Base-by-base conservation (phyloP, 2,888 invertebrate species). In the Cylloceria caligata region DNA sequence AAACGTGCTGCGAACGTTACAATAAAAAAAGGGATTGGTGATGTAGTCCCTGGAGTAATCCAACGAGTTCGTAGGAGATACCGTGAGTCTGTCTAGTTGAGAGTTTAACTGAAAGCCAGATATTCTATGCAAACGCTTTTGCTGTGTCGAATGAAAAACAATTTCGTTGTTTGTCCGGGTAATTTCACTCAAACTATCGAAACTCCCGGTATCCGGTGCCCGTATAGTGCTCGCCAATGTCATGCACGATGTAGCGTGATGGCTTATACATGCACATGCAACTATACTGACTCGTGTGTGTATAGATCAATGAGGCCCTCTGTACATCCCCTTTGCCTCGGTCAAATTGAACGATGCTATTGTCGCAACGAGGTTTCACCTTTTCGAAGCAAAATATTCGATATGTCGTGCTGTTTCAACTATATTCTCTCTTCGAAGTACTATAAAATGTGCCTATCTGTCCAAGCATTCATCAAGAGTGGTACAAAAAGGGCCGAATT, bases 151-250 rank as follows among this genome's bases (percentile, higher is more conserved):
- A 68, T 67, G 55, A 62, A 76, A 81, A 81, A 77, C 52, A 72
- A 65, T 81, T 60, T 16, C 62, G 62, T 77, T 73, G 76, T 76
- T 81, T 72, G 76, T 68, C 45, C 16, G 76, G 52, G 52, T 77
- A 81, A 73, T 81, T 81, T 71, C 60, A 68, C 60, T 52, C 52
- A 55, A 34, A 34, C 47, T 49, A 64, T 67, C 19, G 42, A 67
- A 72, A 16, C 60, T 16, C 19, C 65, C 30, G 45, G n/a, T 45
- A 9, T 42, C 24, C 73, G 24, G n/a, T 73, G n/a, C 4, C 49
- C 60, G 42, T 16, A 21, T 36, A 68, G 57, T 36, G 27, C 64
- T 36, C 21, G 67, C 55, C 67, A 76, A 76, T 67, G 60, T 60
- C 27, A 42, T 16, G 60, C 49, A 72, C 62, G 72, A 55, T 75